A percentile compares a stretch with the other conserved stretches of the same genome.
These are phyloP conservation scores for Forbesichthys papilliferus DNA, from an alignment of 2,113 vertebrate species.

Conservation along the genomic window DNA sequence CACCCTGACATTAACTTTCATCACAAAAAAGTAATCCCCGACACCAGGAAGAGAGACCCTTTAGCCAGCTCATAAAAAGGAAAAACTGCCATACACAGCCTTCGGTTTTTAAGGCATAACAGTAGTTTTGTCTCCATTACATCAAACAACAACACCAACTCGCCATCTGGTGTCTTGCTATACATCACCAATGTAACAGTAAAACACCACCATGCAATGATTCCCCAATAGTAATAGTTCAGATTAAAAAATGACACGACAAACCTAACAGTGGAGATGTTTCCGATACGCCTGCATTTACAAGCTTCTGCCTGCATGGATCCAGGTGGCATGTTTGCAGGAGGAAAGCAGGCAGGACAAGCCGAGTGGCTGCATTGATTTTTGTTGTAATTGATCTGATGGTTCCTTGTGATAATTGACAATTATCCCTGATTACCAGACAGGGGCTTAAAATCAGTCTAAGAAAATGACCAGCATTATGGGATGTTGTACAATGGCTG, in stretches of 20 bases:
- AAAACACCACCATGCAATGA: slow-evolving; percentile 57
- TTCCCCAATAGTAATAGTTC: slow-evolving; percentile 25
- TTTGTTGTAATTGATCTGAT: slow-evolving; percentile 80
- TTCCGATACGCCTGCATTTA: slow-evolving; percentile 52
- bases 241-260: slow-evolving; percentile 44
- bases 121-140: slow-evolving; percentile 80
- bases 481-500: slow-evolving; percentile 74
- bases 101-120: slow-evolving; percentile 71
- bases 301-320: slow-evolving; percentile 30
- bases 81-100: slow-evolving; percentile 69
- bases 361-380: slow-evolving; percentile 77
- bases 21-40: slow-evolving; percentile 73
- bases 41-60: slow-evolving; percentile 52
- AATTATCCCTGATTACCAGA: slow-evolving; percentile 84
- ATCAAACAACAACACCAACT: slow-evolving; percentile 63
- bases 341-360: slow-evolving; percentile 50
- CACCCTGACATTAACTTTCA: slow-evolving; percentile 78
- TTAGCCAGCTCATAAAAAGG: slow-evolving; percentile 68
- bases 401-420: slow-evolving; percentile 84
- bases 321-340: slow-evolving; percentile 52
- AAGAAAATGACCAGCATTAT: slow-evolving; percentile 78
- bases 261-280: slow-evolving; percentile 37
- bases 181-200: slow-evolving; percentile 52
- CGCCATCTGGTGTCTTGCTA: slow-evolving; percentile 56
- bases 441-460: slow-evolving; percentile 78